Evolutionary conservation across 2,888 invertebrate genomes (phyloP).

Genomic region (Acrocera orbiculus): DNA sequence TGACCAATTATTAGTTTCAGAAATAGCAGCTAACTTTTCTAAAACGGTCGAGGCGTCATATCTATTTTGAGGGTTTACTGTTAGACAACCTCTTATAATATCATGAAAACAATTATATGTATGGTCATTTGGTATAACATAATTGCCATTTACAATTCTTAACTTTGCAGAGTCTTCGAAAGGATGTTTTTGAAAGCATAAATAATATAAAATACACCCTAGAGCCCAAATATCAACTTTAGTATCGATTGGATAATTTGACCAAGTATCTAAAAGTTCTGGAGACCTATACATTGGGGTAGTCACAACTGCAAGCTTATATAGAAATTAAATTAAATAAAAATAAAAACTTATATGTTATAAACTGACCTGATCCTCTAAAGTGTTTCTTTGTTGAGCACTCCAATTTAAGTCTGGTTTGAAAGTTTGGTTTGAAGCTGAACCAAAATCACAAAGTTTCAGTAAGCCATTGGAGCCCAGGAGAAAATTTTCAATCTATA

Average conservation of each 20-base stretch:
- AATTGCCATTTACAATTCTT: slow-evolving; percentile 92
- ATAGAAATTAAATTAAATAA: slow-evolving; percentile 20
- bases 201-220: slow-evolving; percentile 82
- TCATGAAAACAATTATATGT: slow-evolving; percentile 74
- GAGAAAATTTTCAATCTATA: slow-evolving; percentile 75
- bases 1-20: slow-evolving; percentile 68
- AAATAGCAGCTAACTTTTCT: slow-evolving; percentile 74
- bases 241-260: slow-evolving; percentile 80
- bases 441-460: slow-evolving; percentile 96
- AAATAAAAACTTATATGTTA: too few species aligned
- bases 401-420: slow-evolving; percentile 81
- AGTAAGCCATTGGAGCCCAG: slow-evolving; percentile 69
- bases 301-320: slow-evolving; percentile 54
- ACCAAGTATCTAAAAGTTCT: slow-evolving; percentile 97
- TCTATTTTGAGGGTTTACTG: slow-evolving; percentile 66
- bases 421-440: slow-evolving; percentile 68
- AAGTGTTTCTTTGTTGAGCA: slow-evolving; percentile 70
- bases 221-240: slow-evolving; percentile 93
- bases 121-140: slow-evolving; percentile 63
- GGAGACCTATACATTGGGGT: slow-evolving; percentile 96
- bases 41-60: slow-evolving; percentile 61
- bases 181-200: slow-evolving; percentile 90
- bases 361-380: slow-evolving; percentile 75
- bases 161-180: slow-evolving; percentile 93
- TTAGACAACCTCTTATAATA: slow-evolving; percentile 69